Conservation (phyloP, 2,888 invertebrate genomes). For the Parnassius orleans region DNA sequence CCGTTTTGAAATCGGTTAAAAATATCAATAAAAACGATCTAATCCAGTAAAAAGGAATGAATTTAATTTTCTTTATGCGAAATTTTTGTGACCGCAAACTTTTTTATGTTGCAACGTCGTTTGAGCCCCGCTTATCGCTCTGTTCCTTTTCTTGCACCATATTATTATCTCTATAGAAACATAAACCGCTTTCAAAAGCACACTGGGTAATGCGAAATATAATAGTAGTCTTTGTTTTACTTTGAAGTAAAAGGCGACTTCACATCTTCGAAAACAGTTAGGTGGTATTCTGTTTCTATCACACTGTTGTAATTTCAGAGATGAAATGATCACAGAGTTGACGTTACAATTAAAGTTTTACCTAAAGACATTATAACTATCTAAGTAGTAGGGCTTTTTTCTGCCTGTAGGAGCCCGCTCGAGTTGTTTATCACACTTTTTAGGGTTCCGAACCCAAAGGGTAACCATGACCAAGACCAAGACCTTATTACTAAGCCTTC, state of each 20-base stretch:
- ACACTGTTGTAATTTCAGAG: constrained; percentile 7
- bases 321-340: not conserved
- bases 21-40: too few relatives aligned
- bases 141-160: constrained; percentile 1
- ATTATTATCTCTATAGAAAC: constrained; percentile 21
- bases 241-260: constrained; percentile 31
- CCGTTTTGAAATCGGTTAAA: too few relatives aligned
- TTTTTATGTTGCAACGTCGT: too few relatives aligned
- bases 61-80: too few relatives aligned
- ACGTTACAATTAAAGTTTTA: constrained; percentile 18
- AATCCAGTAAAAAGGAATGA: too few relatives aligned
- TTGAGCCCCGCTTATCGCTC: not conserved
- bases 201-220: constrained; percentile 32
- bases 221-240: constrained; percentile 32
- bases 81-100: too few relatives aligned
- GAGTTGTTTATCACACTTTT: too few relatives aligned
- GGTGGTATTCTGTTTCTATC: constrained; percentile 13
- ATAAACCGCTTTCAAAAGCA: constrained; percentile 26
- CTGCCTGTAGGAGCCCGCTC: too few relatives aligned
- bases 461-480: too few relatives aligned
- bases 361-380: constrained; percentile 1
- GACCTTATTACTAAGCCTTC: too few relatives aligned
- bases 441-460: too few relatives aligned
- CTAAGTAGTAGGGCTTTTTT: too few relatives aligned
- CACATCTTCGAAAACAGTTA: constrained; percentile 27